Percentiles rank a stretch among this genome's conserved stretches.
Conservation (phyloP, 2,797 vertebrate species). For the Siniperca scherzeri region DNA sequence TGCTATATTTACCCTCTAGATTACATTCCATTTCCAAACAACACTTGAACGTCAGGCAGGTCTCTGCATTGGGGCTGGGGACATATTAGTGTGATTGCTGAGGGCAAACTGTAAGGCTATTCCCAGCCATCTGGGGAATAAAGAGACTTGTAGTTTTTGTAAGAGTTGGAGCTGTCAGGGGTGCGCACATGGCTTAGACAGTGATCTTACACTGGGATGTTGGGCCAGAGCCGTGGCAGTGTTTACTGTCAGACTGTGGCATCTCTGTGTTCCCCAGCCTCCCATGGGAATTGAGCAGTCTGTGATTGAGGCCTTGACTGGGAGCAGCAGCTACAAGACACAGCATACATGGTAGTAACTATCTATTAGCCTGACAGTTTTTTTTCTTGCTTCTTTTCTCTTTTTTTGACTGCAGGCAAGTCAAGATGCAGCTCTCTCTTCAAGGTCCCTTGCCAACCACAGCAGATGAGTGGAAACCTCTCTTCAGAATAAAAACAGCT, state of each 20-base stretch:
- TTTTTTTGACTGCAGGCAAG: conserved; percentile 66
- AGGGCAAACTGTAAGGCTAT: conserved; percentile 66
- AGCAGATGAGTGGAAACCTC: conserved; percentile 76
- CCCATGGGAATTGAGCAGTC: conserved; percentile 63
- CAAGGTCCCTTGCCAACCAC: conserved; percentile 71
- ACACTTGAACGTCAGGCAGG: conserved; percentile 60
- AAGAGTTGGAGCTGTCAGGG: conserved; percentile 67
- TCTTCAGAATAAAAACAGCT: conserved; percentile 71
- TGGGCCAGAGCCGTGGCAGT: conserved; percentile 65
- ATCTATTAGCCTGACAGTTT: conserved; percentile 72
- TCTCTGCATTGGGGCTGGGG: conserved; percentile 54
- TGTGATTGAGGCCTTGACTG: conserved; percentile 81
- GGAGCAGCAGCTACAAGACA: conserved; percentile 66
- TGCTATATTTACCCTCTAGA: conserved; percentile 79
- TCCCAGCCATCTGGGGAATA: conserved; percentile 63
- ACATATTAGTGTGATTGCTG: conserved; percentile 74
- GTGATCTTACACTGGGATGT: conserved; percentile 67
- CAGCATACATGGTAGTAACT: conserved; percentile 64
- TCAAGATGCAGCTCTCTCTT: conserved; percentile 67
- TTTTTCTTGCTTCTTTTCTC: conserved; percentile 45
- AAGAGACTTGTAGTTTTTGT: conserved; percentile 71
- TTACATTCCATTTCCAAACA: conserved; percentile 73
- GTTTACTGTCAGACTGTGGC: conserved; percentile 72
- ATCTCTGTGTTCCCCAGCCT: conserved; percentile 62
- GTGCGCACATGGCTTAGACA: conserved; percentile 62